phyloP scores from a whole-genome alignment of 2,888 invertebrate species.

The Ectemnius cavifrons region DNA sequence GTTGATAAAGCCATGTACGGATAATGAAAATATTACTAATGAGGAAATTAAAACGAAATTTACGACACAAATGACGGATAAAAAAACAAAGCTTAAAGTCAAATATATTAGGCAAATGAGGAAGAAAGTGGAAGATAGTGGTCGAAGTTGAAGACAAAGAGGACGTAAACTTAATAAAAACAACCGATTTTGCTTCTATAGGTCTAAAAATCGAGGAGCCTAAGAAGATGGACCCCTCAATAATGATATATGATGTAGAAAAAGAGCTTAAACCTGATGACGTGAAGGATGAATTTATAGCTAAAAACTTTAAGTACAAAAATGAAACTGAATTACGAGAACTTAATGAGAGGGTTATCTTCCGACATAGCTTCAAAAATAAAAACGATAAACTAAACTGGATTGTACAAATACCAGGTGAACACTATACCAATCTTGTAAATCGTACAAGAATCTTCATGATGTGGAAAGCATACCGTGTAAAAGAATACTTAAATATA shows the following conservation, averaged over 20 bases:
- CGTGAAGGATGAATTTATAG: background rate
- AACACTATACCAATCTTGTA: background rate
- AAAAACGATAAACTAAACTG: background rate
- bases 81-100: background rate
- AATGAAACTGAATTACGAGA: background rate
- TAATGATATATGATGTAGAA: conserved; percentile 17
- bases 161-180: background rate
- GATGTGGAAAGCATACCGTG: background rate
- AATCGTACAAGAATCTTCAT: background rate
- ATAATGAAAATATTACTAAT: background rate
- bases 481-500: background rate
- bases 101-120: conserved; percentile 6
- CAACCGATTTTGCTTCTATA: background rate
- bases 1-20: no score
- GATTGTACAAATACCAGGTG: no score
- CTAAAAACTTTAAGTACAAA: background rate
- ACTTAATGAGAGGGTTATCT: background rate
- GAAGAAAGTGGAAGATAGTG: conserved; percentile 3
- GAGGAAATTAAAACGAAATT: conserved; percentile 10
- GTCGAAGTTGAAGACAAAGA: background rate
- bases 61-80: background rate
- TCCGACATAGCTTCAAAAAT: background rate
- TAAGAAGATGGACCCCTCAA: conserved; percentile 5
- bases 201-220: conserved; percentile 12
- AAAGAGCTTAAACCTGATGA: conserved; percentile 4